phyloP scores from a whole-genome alignment of 2,113 vertebrate genomes.

The Piprites chloris region DNA sequence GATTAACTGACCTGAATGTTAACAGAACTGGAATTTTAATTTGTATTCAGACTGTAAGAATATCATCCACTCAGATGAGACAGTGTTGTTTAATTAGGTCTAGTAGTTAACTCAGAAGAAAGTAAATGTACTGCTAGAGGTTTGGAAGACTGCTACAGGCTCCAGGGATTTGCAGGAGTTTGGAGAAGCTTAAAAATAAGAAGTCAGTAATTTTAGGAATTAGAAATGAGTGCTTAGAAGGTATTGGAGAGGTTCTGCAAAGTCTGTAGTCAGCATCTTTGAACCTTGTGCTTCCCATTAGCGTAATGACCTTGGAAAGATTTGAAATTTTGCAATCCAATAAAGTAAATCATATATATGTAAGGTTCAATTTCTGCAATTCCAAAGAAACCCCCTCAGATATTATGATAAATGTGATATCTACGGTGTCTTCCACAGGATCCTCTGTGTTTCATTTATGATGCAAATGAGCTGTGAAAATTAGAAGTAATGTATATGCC shows the following conservation, averaged over 20 bases:
- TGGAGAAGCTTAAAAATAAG: slow-evolving; percentile 60
- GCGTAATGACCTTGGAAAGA: slow-evolving; percentile 14
- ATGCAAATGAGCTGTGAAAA: slow-evolving; percentile 23
- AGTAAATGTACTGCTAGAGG: slow-evolving; percentile 59
- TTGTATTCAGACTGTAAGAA: slow-evolving; percentile 75
- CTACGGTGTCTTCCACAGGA: neutral
- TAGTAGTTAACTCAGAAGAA: slow-evolving; percentile 73
- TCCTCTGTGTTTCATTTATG: slow-evolving; percentile 10
- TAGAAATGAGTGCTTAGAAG: slow-evolving; percentile 39
- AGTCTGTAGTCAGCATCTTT: slow-evolving; percentile 7
- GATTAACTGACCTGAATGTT: slow-evolving; percentile 75
- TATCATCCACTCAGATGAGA: slow-evolving; percentile 66
- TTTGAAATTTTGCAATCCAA: slow-evolving; percentile 15
- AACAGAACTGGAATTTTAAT: slow-evolving; percentile 68
- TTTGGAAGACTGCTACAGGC: slow-evolving; percentile 34
- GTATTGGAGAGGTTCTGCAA: neutral
- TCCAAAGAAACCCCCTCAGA: neutral
- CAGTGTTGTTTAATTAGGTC: slow-evolving; percentile 78
- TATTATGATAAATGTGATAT: neutral
- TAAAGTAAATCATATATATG: slow-evolving; percentile 17
- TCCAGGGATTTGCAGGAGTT: slow-evolving; percentile 62
- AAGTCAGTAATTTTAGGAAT: slow-evolving; percentile 53
- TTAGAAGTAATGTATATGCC: neutral
- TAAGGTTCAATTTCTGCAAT: neutral
- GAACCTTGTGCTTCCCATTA: slow-evolving; percentile 31